Conservation (phyloP, 2,113 vertebrate species). For the Rhea americana region DNA sequence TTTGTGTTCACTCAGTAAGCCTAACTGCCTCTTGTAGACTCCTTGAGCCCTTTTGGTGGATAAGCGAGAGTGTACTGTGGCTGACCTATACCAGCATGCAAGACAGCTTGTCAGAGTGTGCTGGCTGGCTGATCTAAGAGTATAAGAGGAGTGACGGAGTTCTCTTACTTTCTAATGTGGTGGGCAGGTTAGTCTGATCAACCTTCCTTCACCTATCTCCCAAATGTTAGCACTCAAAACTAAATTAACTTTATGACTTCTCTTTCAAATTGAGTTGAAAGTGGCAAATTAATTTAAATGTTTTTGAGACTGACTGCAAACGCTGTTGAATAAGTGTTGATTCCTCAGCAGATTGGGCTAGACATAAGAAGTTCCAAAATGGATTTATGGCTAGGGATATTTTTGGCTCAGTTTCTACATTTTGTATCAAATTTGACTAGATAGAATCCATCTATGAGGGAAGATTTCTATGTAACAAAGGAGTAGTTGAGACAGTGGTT, state of each 20-base stretch:
- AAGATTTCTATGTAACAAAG: background rate
- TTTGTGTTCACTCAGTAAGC: rapidly evolving
- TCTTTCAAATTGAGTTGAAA: background rate
- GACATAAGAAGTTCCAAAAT: background rate
- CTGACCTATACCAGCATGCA: too few relatives aligned
- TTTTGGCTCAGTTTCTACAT: background rate
- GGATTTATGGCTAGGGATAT: background rate
- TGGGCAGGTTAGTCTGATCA: background rate
- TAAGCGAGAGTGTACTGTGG: background rate
- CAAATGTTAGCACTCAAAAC: background rate
- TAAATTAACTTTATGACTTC: background rate
- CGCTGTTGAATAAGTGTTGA: background rate
- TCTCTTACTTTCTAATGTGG: background rate
- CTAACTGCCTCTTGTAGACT: background rate
- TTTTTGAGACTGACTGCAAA: background rate
- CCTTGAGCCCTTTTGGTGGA: background rate
- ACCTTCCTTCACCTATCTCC: background rate
- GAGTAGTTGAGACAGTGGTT: background rate
- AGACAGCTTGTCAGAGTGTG: rapidly evolving
- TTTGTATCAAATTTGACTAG: background rate
- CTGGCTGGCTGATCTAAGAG: background rate
- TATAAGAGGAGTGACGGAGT: background rate
- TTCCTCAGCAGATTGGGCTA: background rate
- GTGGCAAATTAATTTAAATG: background rate
- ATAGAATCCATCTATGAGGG: background rate